These are phyloP conservation scores for Chamaetylas fuelleborni DNA, from an alignment of 2,113 vertebrate genomes.

Conservation along the genomic window DNA sequence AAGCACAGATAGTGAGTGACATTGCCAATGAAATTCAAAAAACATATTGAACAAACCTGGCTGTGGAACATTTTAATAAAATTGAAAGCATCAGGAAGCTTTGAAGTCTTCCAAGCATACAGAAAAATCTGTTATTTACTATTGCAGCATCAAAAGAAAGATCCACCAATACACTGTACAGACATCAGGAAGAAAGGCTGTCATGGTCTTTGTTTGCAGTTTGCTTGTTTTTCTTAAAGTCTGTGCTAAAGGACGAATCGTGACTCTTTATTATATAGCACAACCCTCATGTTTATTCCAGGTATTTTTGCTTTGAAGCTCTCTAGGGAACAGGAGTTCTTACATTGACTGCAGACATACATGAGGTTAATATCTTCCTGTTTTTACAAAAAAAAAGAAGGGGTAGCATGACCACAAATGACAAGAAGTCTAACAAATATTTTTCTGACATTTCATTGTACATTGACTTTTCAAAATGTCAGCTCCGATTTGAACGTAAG, in stretches of 20 bases:
- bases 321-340: not conserved
- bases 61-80: conserved; percentile 54
- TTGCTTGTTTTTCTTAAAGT: conserved; percentile 32
- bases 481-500: not conserved
- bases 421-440: conserved; percentile 16
- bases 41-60: conserved; percentile 25
- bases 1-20: not conserved
- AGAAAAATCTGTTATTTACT: conserved; percentile 48
- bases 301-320: conserved; percentile 50
- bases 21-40: conserved; percentile 25
- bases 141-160: conserved; percentile 48
- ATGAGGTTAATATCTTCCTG: conserved; percentile 1
- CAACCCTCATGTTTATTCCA: conserved; percentile 38
- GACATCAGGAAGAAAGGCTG: conserved; percentile 8
- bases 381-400: not conserved
- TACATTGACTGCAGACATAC: not conserved
- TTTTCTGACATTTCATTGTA: not conserved
- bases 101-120: conserved; percentile 59
- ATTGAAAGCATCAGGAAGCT: conserved; percentile 42
- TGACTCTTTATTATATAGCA: not conserved
- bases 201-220: conserved; percentile 30
- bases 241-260: conserved; percentile 35
- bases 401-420: not conserved
- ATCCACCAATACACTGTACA: conserved; percentile 23
- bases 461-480: conserved; percentile 24